Base-by-base conservation (phyloP, 2,888 invertebrate genomes). In the Cataglyphis altisquamis region DNA sequence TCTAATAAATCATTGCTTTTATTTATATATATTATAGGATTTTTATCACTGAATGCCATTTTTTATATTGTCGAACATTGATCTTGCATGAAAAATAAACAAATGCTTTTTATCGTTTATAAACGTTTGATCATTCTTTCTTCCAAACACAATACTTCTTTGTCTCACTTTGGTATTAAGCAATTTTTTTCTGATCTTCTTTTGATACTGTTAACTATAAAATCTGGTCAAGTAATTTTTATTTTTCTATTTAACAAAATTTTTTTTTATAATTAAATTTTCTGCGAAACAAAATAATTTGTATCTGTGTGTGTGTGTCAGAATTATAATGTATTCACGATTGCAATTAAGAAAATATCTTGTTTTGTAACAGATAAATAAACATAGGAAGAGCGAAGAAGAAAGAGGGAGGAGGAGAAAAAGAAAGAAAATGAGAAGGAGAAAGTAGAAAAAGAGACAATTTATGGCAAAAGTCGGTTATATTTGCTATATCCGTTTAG, bases 191-290 rank as follows among this genome's bases (percentile, higher is more conserved):
- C 25, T 25, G 15, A 45, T 45, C 4, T 15, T 15, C 4, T 45
- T 45, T 45, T 45, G 3, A 15, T 45, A 45, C 4, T 15, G 4
- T 45, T 15, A 15, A 45, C 12, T 45, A 15, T 45, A 12, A 45
- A 1, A 45, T 48, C 18, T 18, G 6, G 48, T 48, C 18, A 18
- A 48, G 48, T 48, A 18, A 48, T 18, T 48, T 48, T 48, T 48
- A 48, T 4, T 1, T 6, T 18, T 32, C 0, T 32, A 48, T 48
- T 48, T 48, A 18, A 18, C 18, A 48, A 18, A 48, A 48, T 48
- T 55, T 72, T 72, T 25, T 72, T 15, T 18, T 18, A 18, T 57
- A 57, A 39, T 57, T 39, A 72, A 72, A 10, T 57, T 57, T 72
- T 36, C 21, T 21, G 4, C 15, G 4, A 36, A 70, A 36, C 25